Base-by-base conservation (phyloP, 2,888 invertebrate species). In the Mythimna albipuncta region DNA sequence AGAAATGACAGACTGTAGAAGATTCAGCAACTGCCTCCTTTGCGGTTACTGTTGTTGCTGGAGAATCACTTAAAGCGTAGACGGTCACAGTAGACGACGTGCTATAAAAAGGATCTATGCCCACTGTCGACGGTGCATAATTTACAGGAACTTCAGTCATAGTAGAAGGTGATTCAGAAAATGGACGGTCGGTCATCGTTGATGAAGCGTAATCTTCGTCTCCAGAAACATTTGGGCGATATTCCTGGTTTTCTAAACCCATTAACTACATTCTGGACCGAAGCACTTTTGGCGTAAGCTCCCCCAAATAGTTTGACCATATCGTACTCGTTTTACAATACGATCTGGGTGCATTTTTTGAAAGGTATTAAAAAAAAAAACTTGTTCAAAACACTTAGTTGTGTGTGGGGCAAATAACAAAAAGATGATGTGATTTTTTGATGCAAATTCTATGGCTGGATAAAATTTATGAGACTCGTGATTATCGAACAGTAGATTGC, bases 371-470 rank as follows among this genome's bases (percentile, higher is more conserved):
- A n/a, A 52, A n/a, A n/a, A n/a, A 26, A 26, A 26, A 26, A 26
- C 52, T 52, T 52, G n/a, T 52, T 52, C 52, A 52, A 52, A 52
- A 52, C n/a, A 52, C n/a, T 41, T 41, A 54, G 54, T 54, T 54
- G 54, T 54, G 54, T 21, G 54, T 54, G 52, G 21, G 54, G 21
- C 54, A 54, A 54, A 21, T 10, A 21, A 54, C 54, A 54, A 54
- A 21, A 54, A 54, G 54, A 54, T 54, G 21, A 54, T 54, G 54
- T 54, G 54, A 54, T 54, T 54, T 54, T 54, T 54, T 54, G 21
- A 21, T 54, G 54, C 21, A 54, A 54, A 54, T 54, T 54, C 54
- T 21, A 54, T 21, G 10, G 54, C 21, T 3, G 52, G 21, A 54
- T 54, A 54, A 54, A 54, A 54, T 21, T 21, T 52, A 54, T 54